Base-by-base conservation (phyloP, 1,140 invertebrate species). In the Anadara kagoshimensis region DNA sequence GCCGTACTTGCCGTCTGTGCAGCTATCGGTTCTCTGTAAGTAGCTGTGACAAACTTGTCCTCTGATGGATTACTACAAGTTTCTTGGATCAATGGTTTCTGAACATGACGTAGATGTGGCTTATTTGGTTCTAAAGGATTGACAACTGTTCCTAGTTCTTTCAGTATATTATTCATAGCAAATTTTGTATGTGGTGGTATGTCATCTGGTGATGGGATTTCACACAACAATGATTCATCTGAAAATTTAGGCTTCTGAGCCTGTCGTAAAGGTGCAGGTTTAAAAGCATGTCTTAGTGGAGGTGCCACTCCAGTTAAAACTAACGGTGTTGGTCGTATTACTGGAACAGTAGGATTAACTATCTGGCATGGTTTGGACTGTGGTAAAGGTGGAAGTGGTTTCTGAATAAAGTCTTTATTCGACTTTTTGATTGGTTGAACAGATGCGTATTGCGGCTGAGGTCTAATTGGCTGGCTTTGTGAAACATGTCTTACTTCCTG, bases 41-140 rank as follows among this genome's bases (percentile, higher is more conserved):
- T 78, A 16, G 79, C 84, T 45, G 78, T 86, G 11, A 86, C 85
- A 71, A 86, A 81, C 22, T 75, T 75, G n/a, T 86, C 84, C 16
- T 84, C 82, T 29, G 12, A 24, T 73, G 45, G 29, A 7, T 29
- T 26, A 45, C n/a, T 22, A 59, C 44, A 20, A 49, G 45, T n/a
- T n/a, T 61, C 56, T 56, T 43, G 12, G n/a, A 12, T 22, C 36
- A 29, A 2, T 26, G 3, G 12, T 18, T 56, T 57, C 5, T 41
- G 26, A 24, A 71, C 57, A 14, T 61, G n/a, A 3, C 36, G 66
- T 4, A 77, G 45, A 26, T 65, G 56, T 18, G 74, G 78, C 58
- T 63, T 74, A 54, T 81, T 84, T 45, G 77, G 80, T 18, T 78
- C 45, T 16, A 58, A 47, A 20, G 76, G 73, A 44, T 68, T 71